phyloP scores from a whole-genome alignment of 2,113 vertebrate genomes.

The Microtus pennsylvanicus region DNA sequence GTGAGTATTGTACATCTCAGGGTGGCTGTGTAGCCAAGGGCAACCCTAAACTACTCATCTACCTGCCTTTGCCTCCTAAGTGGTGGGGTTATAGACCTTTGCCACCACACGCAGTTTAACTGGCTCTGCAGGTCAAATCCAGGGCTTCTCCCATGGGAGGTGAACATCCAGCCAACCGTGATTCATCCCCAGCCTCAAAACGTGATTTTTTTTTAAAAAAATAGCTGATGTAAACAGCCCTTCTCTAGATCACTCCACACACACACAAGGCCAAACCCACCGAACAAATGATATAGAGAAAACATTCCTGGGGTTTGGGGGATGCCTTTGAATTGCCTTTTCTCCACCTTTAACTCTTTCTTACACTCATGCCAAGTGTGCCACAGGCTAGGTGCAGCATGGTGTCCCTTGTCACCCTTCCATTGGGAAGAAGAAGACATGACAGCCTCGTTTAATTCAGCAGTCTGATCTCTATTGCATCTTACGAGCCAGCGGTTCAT shows the following conservation, averaged over 20 bases:
- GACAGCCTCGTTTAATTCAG: fast-evolving
- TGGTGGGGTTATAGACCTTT: not conserved
- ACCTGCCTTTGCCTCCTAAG: not conserved
- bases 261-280: not conserved
- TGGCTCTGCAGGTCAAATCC: not conserved
- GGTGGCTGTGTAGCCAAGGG: not conserved
- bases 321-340: not conserved
- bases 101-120: not conserved
- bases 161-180: not conserved
- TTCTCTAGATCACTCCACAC: not conserved
- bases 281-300: not conserved
- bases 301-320: not conserved
- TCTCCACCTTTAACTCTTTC: not conserved
- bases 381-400: fast-evolving
- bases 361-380: not conserved
- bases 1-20: not conserved
- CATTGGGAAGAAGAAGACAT: not conserved
- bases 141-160: not conserved
- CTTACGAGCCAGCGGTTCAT: fast-evolving
- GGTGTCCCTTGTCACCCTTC: fast-evolving
- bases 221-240: not conserved
- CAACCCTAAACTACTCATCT: not conserved
- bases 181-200: not conserved
- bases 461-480: not conserved
- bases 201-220: not conserved